Percentiles rank a stretch among this genome's conserved stretches.
phyloP scores from a whole-genome alignment of 2,113 vertebrate species.

The Vombatus ursinus region DNA sequence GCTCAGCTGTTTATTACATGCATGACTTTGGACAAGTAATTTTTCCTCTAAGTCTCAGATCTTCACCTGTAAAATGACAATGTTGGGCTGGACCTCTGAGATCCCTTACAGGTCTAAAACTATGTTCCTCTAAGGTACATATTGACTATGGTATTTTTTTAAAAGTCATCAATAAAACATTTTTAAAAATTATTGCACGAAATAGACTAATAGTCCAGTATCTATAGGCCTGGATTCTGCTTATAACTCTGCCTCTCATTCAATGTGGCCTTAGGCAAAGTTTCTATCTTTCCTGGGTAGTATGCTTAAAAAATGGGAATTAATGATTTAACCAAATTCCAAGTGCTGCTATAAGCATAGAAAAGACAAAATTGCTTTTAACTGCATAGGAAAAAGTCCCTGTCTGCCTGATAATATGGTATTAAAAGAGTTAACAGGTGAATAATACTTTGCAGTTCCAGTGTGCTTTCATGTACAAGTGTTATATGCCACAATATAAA shows the following conservation, averaged over 20 bases:
- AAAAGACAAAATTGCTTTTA: background rate
- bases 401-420: background rate
- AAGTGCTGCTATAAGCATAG: background rate
- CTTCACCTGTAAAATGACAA: background rate
- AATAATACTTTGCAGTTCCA: background rate
- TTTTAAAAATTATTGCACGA: background rate
- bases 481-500: background rate
- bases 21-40: background rate
- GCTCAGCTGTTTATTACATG: background rate
- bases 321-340: background rate
- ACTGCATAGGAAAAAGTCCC: background rate
- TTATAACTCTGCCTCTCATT: background rate
- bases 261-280: background rate
- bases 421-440: background rate
- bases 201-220: background rate
- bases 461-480: background rate
- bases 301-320: slow-evolving; percentile 13
- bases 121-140: background rate
- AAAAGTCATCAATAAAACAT: background rate
- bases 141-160: background rate
- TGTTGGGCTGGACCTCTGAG: background rate
- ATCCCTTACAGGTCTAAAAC: background rate
- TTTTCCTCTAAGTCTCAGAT: background rate
- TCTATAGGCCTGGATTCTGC: background rate
- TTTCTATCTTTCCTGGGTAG: background rate